These are phyloP conservation scores for Maniola jurtina DNA, from an alignment of 1,140 invertebrate genomes.

Conservation along the genomic window DNA sequence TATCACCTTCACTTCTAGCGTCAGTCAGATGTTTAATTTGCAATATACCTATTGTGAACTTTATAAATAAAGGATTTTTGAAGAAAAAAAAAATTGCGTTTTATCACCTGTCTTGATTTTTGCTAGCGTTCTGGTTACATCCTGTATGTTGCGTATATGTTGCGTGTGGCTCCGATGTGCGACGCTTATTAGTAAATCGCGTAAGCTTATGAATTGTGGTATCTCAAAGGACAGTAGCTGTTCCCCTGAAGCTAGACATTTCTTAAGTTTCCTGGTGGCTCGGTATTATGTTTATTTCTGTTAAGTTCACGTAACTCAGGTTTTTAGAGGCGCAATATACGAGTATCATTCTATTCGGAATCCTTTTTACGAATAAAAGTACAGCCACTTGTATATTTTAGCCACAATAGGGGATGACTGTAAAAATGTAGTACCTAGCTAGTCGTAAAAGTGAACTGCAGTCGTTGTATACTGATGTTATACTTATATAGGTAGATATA, in stretches of 20 bases:
- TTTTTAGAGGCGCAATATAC: slow-evolving; percentile 37
- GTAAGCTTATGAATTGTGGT: slow-evolving; percentile 26
- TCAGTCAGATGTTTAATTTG: no score
- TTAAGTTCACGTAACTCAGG: slow-evolving; percentile 40
- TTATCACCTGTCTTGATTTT: no score
- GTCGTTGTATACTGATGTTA: neutral
- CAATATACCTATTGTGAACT: no score
- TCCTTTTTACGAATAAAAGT: slow-evolving; percentile 15
- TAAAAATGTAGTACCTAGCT: neutral
- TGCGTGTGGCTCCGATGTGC: no score
- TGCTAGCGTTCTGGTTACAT: no score
- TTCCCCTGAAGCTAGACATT: slow-evolving; percentile 54
- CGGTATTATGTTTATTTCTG: slow-evolving; percentile 55
- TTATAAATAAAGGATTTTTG: no score
- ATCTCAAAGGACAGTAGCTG: slow-evolving; percentile 47
- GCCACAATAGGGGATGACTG: slow-evolving; percentile 2
- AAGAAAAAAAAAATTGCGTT: no score
- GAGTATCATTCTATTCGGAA: slow-evolving; percentile 16
- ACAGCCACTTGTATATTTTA: slow-evolving; percentile 13
- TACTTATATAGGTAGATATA: neutral
- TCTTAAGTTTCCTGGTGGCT: slow-evolving; percentile 56
- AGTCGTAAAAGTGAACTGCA: neutral
- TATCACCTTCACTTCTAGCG: no score
- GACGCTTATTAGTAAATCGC: slow-evolving; percentile 5
- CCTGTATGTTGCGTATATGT: no score